Base-by-base conservation (phyloP, 1,140 invertebrate species). In the Drusus annulatus region DNA sequence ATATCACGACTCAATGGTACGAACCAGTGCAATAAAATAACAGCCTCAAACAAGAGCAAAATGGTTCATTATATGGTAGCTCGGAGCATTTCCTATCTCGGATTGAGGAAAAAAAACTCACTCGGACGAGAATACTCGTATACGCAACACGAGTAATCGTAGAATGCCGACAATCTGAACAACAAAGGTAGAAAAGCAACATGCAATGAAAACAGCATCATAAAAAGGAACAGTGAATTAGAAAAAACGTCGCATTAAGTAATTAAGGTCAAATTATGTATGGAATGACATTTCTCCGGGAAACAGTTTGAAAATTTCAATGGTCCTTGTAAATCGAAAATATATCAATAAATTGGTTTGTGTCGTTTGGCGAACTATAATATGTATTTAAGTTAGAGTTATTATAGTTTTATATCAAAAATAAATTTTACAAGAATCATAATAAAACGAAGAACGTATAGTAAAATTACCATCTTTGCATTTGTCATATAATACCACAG, bases 81-180 rank as follows among this genome's bases (percentile, higher is more conserved):
- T 69, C 65, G 28, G 3, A 74, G 69, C 52, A n/a, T 74, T 74
- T 74, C 69, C 69, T 74, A 74, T 56, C 69, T 15, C 7, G 69
- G 69, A 16, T 7, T 23, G 19, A 45, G 8, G 10, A 45, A 74
- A 23, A 74, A 74, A 74, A 56, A 28, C 50, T 17, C 69, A 51
- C 65, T 69, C 17, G 56, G 50, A 15, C 69, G 15, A 74, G 23
- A n/a, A 8, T 54, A n/a, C n/a, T n/a, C n/a, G n/a, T n/a, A 25
- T 15, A 69, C 36, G 7, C 1, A 65, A 65, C 56, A 60, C 3
- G 5, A 60, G 13, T 3, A 23, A 21, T 60, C 6, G n/a, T 60
- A 19, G 8, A 17, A 21, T 60, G 6, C 62, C 62, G 36, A 65
- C 25, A 65, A 65, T 16, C 16, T 65, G 62, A 10, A n/a, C 28